Evolutionary conservation across 1,140 invertebrate genomes (phyloP), one percentile per base, ranked within the genome.

Genomic region (Ericerus pela): DNA sequence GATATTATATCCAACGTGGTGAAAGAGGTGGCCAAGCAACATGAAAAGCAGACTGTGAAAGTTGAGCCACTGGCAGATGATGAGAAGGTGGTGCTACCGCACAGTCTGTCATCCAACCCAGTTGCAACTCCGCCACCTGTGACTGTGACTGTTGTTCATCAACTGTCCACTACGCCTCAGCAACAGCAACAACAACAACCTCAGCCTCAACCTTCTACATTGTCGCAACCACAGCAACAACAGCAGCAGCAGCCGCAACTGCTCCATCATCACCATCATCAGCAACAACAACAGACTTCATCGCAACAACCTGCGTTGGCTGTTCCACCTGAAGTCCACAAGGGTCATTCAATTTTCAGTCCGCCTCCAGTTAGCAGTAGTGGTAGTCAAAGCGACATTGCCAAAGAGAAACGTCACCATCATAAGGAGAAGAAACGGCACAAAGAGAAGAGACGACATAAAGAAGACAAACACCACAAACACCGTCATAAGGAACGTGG

Each of bases 281-380:
- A 18, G 29, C n/a, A 2, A 37, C 10, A 14, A 12, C 14, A 24
- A 55, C 37, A 41, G 37, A n/a, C n/a, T n/a, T n/a, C 37, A 18
- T 41, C 6, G 37, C 37, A 6, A 57, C 20, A 57, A 18, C n/a
- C n/a, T n/a, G n/a, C 24, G 51, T 53, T 33, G 5, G 18, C 47
- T 8, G 38, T 43, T 43, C 38, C 16, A 16, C 16, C 38, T n/a
- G 5, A n/a, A 43, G 5, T 22, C n/a, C 38, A 43, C 8, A 60
- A 60, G 52, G 31, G 37, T 38, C 51, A 52, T 10, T 73, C 71
- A 0, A 54, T 73, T 0, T 78, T 78, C 58, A 76, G 75, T 47
- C 76, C 76, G 0, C 73, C 75, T 54, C 59, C 56, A 20, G 47
- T 65, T 31, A 63, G 67, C n/a, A n/a, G n/a, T n/a, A n/a, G n/a